Base-by-base conservation (phyloP, 2,113 vertebrate genomes). In the Menura novaehollandiae region DNA sequence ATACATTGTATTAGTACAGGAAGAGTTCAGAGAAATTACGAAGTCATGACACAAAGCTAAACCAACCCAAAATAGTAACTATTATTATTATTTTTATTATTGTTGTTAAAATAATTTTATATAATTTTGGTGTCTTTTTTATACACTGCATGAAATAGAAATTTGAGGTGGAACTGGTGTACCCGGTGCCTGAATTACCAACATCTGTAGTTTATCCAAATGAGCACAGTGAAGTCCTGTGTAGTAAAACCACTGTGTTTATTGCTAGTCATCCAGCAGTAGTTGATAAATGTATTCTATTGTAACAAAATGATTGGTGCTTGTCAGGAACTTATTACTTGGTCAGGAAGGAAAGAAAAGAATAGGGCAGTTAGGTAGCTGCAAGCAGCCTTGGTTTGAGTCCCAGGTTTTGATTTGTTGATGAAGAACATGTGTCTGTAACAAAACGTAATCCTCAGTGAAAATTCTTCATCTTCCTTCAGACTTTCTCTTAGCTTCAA, bases 381-480 rank as follows among this genome's bases (percentile, higher is more conserved):
- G 30, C 32, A 72, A 17, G 12, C 19, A 49, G 15, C 30, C 49
- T 74, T 64, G 15, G 7, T 21, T 85, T 78, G 37, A 56, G 12
- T 66, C 23, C 58, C 46, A 39, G 14, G 15, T 82, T 82, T 39
- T 56, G 21, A n/a, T 74, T 78, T 82, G 15, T 46, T 81, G 49
- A 14, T 13, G 8, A 85, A 37, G 53, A 82, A 19, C 24, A 28
- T 0, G 0, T 2, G 0, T 37, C 14, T 81, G 9, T 85, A 68
- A 74, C 21, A 71, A 64, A 73, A 49, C n/a, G 1, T 64, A 44
- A 49, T 60, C 16, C 14, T 77, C 22, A 33, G 15, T 27, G 33
- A 74, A 64, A 7, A 15, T 55, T 74, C 11, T 80, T 79, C 13
- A 41, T 71, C 18, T 52, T 37, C 35, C 47, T 46, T 75, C 16